These are phyloP conservation scores for Argynnis bischoffii DNA, from an alignment of 2,888 invertebrate genomes.

Conservation along the genomic window DNA sequence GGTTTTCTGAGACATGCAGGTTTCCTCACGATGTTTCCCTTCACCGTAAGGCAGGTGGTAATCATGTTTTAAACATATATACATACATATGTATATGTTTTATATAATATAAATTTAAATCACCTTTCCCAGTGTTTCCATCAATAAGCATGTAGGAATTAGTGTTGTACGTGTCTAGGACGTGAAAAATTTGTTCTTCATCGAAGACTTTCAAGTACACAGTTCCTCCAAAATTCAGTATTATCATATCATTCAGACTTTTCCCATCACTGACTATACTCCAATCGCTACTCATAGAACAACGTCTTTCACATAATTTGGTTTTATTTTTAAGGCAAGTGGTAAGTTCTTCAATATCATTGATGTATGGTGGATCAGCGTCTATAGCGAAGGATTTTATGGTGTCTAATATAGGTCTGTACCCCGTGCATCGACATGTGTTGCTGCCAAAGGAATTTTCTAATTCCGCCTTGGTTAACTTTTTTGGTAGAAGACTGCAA, in stretches of 20 bases:
- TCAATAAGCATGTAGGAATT: constrained; percentile 83
- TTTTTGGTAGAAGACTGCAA: constrained; percentile 73
- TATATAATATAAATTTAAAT: neutral
- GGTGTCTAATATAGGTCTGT: constrained; percentile 88
- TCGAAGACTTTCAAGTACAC: constrained; percentile 76
- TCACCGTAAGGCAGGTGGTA: too few relatives aligned
- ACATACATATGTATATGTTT: too few relatives aligned
- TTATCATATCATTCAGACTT: constrained; percentile 56
- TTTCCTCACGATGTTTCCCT: too few relatives aligned
- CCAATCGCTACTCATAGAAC: constrained; percentile 61
- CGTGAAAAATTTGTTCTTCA: constrained; percentile 71
- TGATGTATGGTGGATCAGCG: constrained; percentile 75
- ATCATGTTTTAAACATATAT: too few relatives aligned
- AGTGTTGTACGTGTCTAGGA: constrained; percentile 65
- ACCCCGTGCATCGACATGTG: constrained; percentile 91
- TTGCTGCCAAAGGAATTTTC: constrained; percentile 90
- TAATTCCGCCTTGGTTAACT: constrained; percentile 84
- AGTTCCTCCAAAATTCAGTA: constrained; percentile 71
- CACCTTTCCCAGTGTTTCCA: constrained; percentile 89
- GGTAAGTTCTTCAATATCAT: constrained; percentile 72
- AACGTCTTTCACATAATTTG: constrained; percentile 54
- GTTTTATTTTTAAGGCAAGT: constrained; percentile 49
- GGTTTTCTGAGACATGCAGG: too few relatives aligned
- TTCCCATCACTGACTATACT: constrained; percentile 48
- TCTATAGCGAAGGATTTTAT: constrained; percentile 88